Base-by-base conservation (phyloP, 2,113 vertebrate genomes). In the Amphilophus citrinellus region DNA sequence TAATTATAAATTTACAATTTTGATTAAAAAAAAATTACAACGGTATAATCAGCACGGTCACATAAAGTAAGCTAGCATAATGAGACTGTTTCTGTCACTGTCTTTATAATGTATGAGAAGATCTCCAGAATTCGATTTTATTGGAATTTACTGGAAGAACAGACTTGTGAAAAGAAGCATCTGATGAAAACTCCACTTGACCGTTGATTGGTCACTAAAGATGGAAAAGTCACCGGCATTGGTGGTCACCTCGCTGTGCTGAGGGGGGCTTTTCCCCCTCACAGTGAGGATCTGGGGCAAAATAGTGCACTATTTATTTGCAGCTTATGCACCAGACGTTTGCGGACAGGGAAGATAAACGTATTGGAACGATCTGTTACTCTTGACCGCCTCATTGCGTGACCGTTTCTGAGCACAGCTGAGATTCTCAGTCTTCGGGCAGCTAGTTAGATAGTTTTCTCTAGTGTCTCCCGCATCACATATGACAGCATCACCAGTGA, bases 141-240 rank as follows among this genome's bases (percentile, higher is more conserved):
- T 57, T 57, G 53, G 18, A n/a, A 53, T 20, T 53, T 3, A 8
- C 18, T 8, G 17, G 18, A 15, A 18, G 6, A 20, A 22, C 18
- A 24, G 27, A 27, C 27, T 27, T 27, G 27, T 47, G 39, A 42
- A 47, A 68, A 61, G 44, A 47, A 18, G 65, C 42, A 10, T 47
- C 65, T 68, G 39, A 68, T 39, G 24, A 6, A 42, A 27, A 68
- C 63, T 20, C 4, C 24, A 68, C 17, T 17, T 7, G 10, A 47
- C 5, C 2, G 7, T 27, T 0, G 22, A 17, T 1, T 14, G 0
- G 14, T 0, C 63, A 22, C n/a, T 27, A 44, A 66, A 27, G 62
- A 61, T 17, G 30, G 24, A 61, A 61, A 47, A 63, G 37, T 44
- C 22, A 7, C 63, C 60, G 15, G 37, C n/a, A 2, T 42, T 44